These are phyloP conservation scores for Romanogobio albipinnatus DNA, from an alignment of 2,113 vertebrate species.

Conservation along the genomic window DNA sequence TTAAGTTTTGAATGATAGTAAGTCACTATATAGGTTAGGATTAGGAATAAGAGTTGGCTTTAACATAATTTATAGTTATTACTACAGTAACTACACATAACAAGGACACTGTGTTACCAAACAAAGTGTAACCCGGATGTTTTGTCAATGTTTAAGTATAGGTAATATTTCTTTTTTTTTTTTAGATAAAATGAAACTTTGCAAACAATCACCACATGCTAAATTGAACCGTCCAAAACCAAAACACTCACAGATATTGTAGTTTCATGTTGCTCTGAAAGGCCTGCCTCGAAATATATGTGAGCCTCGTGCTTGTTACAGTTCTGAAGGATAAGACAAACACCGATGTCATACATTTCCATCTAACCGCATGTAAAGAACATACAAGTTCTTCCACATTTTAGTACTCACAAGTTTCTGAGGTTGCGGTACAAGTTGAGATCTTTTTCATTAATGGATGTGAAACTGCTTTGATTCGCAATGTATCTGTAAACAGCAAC, in stretches of 20 bases:
- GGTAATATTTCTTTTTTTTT: no score
- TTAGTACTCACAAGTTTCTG: constrained; percentile 91
- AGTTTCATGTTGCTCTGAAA: constrained; percentile 91
- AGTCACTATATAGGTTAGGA: no score
- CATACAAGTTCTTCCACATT: neutral
- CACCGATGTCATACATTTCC: neutral
- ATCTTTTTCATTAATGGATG: constrained; percentile 92
- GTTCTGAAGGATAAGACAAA: constrained; percentile 76
- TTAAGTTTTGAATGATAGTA: no score
- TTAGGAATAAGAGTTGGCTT: no score
- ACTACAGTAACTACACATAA: no score
- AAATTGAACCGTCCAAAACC: neutral
- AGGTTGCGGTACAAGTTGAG: constrained; percentile 90
- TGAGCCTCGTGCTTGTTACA: constrained; percentile 91
- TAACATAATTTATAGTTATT: no score
- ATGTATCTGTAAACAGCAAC: constrained; percentile 84
- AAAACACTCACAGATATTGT: constrained; percentile 90
- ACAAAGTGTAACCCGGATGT: no score
- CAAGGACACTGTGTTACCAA: no score
- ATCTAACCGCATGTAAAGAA: neutral
- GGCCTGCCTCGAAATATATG: constrained; percentile 86
- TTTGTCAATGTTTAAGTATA: neutral
- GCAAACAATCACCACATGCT: neutral
- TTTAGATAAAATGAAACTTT: neutral
- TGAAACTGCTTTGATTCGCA: constrained; percentile 88